Evolutionary conservation across 2,797 vertebrate genomes (phyloP), one percentile per base, ranked within the genome.

Genomic region (Amphiprion clarkii): DNA sequence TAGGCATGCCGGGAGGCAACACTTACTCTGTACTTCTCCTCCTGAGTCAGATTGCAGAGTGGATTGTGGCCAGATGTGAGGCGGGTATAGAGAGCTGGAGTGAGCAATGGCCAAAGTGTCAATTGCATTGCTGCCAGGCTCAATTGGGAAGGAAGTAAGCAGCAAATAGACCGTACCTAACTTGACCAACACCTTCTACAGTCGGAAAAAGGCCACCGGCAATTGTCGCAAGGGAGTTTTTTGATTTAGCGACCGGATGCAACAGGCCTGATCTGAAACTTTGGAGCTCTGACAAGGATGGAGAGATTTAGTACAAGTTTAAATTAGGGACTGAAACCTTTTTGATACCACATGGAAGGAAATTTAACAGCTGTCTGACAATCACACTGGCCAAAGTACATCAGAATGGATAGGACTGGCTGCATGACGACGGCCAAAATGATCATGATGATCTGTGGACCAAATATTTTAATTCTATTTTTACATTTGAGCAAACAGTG

Each of bases 91-190:
- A 78, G 78, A 76, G 78, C 56, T 16, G 25, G 44, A 73, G 75
- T 82, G 87, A 88, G 69, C 77, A 80, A 87, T 81, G 79, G 67
- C 72, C 58, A 71, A 77, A 77, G 71, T 85, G 86, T 85, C 84
- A 80, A 77, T 74, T 80, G 62, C 63, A 70, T 42, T 27, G 84
- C 89, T 83, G 68, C 83, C 60, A 84, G 86, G 83, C 77, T 83
- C 79, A 64, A 84, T 70, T 79, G 9, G 14, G 71, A 19, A 67
- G 71, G 52, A 74, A 64, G 76, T 55, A 55, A 68, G 79, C 71
- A 74, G 79, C 76, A 85, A 90, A 87, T 74, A 87, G 70, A 71
- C 67, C 48, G 6, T 33, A 64, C 70, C 60, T 51, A 67, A 83
- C 71, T 56, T 68, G 48, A 75, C 83, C 80, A 57, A 79, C 83